These are phyloP conservation scores for Hirtodrosophila confusa DNA, from an alignment of 2,888 invertebrate genomes.

Conservation along the genomic window DNA sequence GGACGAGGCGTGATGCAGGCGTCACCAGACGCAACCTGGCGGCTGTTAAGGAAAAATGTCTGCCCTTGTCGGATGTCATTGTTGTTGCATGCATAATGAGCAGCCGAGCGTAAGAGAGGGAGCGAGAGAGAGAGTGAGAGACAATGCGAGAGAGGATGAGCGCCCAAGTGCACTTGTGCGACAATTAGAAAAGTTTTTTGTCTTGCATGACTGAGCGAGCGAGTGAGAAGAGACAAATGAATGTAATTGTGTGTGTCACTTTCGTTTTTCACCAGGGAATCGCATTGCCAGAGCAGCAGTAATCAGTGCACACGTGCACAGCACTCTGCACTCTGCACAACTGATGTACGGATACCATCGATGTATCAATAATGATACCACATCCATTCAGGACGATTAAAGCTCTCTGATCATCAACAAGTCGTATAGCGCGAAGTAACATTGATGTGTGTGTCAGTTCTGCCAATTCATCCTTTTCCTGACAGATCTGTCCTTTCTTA, in stretches of 20 bases:
- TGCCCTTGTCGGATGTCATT: slow-evolving; percentile 62
- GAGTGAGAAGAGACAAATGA: slow-evolving; percentile 50
- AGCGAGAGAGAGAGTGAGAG: background rate
- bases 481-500: too few species aligned
- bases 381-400: too few species aligned
- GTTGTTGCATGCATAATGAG: slow-evolving; percentile 70
- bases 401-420: too few species aligned
- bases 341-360: too few species aligned
- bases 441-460: too few species aligned
- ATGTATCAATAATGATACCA: too few species aligned
- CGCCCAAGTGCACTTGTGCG: slow-evolving; percentile 60
- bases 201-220: slow-evolving; percentile 27
- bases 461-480: too few species aligned
- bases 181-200: slow-evolving; percentile 68
- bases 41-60: slow-evolving; percentile 63
- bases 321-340: too few species aligned
- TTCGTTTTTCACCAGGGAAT: slow-evolving; percentile 41
- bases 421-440: too few species aligned
- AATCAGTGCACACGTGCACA: slow-evolving; percentile 15
- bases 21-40: slow-evolving; percentile 43
- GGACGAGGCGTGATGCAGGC: slow-evolving; percentile 3
- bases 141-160: background rate
- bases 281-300: slow-evolving; percentile 14
- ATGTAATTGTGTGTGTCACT: slow-evolving; percentile 64
- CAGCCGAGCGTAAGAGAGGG: slow-evolving; percentile 12